phyloP scores from a whole-genome alignment of 2,113 vertebrate genomes.

The Cepphus grylle region DNA sequence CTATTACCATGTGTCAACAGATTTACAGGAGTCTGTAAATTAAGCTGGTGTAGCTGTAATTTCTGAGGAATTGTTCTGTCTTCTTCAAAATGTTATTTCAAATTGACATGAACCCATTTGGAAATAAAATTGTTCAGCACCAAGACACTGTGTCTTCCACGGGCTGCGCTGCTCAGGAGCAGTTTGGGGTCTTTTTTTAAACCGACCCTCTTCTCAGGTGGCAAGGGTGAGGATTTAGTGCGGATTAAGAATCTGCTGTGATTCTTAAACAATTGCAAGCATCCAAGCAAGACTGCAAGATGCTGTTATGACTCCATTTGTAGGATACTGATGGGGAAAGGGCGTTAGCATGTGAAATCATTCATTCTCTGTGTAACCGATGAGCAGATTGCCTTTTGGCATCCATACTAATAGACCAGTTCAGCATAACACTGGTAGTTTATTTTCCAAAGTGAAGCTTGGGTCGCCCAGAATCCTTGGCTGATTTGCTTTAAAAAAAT shows the following conservation, averaged over 20 bases:
- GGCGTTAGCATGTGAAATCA: constrained; percentile 2
- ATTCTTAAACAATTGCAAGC: neutral
- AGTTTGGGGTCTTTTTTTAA: neutral
- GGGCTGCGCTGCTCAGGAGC: neutral
- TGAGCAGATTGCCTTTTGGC: neutral
- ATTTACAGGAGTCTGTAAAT: constrained; percentile 2
- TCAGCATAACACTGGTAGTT: neutral
- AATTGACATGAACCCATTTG: neutral
- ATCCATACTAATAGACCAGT: neutral
- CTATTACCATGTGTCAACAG: neutral
- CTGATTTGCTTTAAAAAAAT: neutral
- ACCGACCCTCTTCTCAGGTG: neutral
- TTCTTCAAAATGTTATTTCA: neutral
- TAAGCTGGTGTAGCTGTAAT: neutral
- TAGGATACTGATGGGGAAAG: neutral
- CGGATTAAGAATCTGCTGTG: neutral
- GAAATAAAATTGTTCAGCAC: neutral
- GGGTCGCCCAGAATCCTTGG: neutral
- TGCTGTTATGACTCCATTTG: neutral
- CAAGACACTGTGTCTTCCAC: neutral
- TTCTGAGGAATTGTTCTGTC: neutral
- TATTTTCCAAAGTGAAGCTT: neutral
- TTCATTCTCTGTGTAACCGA: neutral
- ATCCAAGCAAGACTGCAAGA: neutral
- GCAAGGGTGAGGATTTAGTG: neutral